Evolutionary conservation across 2,113 vertebrate species (phyloP).

Genomic region (Pipra filicauda): DNA sequence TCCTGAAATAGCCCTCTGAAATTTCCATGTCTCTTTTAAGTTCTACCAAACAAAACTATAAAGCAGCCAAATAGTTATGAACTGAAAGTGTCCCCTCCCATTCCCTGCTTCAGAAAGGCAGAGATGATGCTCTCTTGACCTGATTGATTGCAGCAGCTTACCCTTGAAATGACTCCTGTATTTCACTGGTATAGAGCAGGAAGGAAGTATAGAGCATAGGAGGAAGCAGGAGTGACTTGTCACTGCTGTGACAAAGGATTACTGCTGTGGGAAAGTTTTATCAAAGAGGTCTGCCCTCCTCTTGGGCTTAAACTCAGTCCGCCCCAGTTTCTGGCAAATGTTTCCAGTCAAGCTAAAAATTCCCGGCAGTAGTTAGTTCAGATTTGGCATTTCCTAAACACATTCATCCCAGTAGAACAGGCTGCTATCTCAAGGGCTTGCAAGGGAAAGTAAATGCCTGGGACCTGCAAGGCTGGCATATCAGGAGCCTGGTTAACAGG

Average conservation of each 20-base stretch:
- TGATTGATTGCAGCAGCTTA: not conserved
- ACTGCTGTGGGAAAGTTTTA: not conserved
- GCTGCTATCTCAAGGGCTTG: not conserved
- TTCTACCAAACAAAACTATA: not conserved
- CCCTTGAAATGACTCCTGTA: not conserved
- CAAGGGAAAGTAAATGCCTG: conserved; percentile 1
- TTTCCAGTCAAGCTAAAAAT: not conserved
- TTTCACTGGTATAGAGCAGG: not conserved
- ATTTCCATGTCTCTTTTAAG: not conserved
- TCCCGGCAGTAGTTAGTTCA: not conserved
- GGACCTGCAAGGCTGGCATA: not conserved
- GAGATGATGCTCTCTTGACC: not conserved
- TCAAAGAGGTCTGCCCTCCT: not conserved
- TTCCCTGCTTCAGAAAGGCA: not conserved
- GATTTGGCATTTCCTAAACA: not conserved
- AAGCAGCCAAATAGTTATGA: not conserved
- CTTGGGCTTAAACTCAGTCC: not conserved
- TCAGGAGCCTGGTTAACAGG: not conserved
- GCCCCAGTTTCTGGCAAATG: not conserved
- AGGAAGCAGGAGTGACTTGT: not conserved
- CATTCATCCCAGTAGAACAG: not conserved
- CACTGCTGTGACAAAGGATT: not conserved
- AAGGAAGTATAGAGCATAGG: not conserved
- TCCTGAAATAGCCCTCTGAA: conserved; percentile 24
- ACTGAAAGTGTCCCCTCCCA: not conserved